Percentiles rank a stretch among this genome's conserved stretches.
Evolutionary conservation across 1,140 invertebrate genomes (phyloP).

Genomic region (Lordiphosa clarofinis): DNA sequence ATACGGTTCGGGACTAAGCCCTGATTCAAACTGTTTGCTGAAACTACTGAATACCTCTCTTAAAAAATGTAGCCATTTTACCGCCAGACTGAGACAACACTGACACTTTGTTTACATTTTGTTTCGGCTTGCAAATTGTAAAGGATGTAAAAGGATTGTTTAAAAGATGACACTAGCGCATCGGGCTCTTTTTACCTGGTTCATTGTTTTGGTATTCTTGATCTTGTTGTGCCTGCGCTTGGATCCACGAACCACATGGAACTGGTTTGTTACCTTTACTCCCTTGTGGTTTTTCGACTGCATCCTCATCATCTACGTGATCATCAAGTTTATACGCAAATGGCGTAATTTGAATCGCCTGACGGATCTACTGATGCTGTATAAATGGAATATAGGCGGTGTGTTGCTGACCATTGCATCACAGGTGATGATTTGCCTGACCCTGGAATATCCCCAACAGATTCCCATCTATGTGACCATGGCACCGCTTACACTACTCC

Average conservation of each 20-base stretch:
- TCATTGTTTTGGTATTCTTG: constrained; percentile 92
- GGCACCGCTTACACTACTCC: constrained; percentile 89
- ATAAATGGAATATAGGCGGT: constrained; percentile 86
- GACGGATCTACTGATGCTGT: constrained; percentile 82
- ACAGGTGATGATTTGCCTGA: constrained; percentile 91
- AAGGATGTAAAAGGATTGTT: too few relatives aligned
- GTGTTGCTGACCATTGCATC: constrained; percentile 86
- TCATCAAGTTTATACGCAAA: constrained; percentile 92
- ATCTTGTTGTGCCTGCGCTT: constrained; percentile 91
- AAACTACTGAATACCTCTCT: too few relatives aligned
- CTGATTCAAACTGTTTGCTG: too few relatives aligned
- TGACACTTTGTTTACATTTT: constrained; percentile 40
- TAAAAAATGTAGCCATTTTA: too few relatives aligned
- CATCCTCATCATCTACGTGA: constrained; percentile 90
- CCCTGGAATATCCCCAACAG: constrained; percentile 86
- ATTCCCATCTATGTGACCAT: constrained; percentile 85
- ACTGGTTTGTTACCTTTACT: constrained; percentile 96
- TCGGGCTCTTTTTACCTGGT: constrained; percentile 95
- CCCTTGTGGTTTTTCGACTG: constrained; percentile 95
- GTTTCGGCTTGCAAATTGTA: background rate
- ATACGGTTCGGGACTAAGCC: too few relatives aligned
- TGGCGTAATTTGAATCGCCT: constrained; percentile 86
- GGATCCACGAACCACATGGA: constrained; percentile 93
- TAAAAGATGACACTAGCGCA: constrained; percentile 90
- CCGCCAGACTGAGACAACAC: background rate